A percentile compares a stretch with the other conserved stretches of the same genome.
Evolutionary conservation across 2,113 vertebrate species (phyloP).

Genomic region (Actenoides hombroni): DNA sequence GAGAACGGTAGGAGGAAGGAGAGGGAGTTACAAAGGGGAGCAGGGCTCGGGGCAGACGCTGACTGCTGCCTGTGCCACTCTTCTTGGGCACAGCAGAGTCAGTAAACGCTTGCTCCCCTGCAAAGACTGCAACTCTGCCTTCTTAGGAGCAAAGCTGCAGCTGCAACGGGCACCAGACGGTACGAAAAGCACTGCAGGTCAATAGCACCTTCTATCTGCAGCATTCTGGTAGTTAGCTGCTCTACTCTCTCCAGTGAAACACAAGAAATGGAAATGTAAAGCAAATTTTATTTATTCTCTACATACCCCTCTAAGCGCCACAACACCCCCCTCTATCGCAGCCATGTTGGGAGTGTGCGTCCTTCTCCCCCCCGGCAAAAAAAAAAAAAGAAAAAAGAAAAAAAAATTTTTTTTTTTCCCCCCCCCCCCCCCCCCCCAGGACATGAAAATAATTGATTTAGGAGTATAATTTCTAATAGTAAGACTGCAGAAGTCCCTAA

Average conservation of each 20-base stretch:
- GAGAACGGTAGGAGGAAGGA: neutral
- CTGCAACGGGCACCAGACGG: neutral
- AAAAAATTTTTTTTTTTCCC: too few relatives aligned
- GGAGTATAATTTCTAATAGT: neutral
- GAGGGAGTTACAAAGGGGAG: accelerated
- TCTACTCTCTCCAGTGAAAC: neutral
- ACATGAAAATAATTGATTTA: neutral
- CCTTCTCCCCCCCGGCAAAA: too few relatives aligned
- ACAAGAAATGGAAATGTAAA: neutral
- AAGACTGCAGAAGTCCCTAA: neutral
- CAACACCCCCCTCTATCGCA: too few relatives aligned
- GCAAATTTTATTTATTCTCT: too few relatives aligned
- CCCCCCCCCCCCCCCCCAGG: neutral
- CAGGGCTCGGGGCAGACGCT: neutral
- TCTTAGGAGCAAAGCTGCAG: neutral
- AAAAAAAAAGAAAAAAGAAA: too few relatives aligned
- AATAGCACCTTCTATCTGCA: slow-evolving; percentile 62
- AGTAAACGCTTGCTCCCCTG: neutral
- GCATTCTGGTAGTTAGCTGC: neutral
- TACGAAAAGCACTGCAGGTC: neutral
- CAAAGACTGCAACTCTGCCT: neutral
- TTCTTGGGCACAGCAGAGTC: neutral
- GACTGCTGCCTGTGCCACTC: neutral
- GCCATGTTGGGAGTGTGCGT: too few relatives aligned
- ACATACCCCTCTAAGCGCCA: too few relatives aligned